Evolutionary conservation across 2,888 invertebrate species (phyloP), one percentile per base, ranked within the genome.

Genomic region (Anthophora plumipes): DNA sequence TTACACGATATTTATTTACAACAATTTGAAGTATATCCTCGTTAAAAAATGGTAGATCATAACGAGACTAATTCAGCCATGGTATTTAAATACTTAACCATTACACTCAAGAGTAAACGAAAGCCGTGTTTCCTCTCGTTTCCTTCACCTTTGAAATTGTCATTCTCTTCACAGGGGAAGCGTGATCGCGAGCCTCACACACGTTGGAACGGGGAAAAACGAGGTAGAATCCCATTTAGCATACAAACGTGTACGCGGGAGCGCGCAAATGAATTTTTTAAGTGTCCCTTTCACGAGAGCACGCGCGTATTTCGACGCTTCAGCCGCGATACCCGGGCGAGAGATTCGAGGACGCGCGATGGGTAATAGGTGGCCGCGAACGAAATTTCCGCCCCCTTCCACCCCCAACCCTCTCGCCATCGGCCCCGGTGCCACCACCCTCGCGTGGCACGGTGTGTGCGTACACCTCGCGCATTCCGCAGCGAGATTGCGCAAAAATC

Each of bases 401-500:
- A 1, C 31, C 4, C 31, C 31, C 31, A 31, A 3, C 31, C 31
- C 31, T n/a, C 31, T 4, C 31, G 31, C 6, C 55, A n/a, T n/a
- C 55, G 31, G 31, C 31, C 9, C 68, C 25, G 41, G 39, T 37
- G 5, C 57, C 55, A 11, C 57, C 12, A 76, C 82, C 80, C 61
- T 69, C 66, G 17, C 43, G 17, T 5, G 31, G n/a, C 46, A 9
- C 57, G 14, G 50, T 71, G 71, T 68, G 79, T 61, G 85, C 77
- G 80, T 79, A 66, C 80, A 78, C 70, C 80, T 84, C 81, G 82
- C 89, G 86, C 89, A 89, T 89, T 89, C 89, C 89, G 84, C 83
- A 82, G 77, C 83, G 87, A 89, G 89, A 89, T 89, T 89, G 89
- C 89, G 83, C 89, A 92, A 92, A 92, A 92, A 92, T 92, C 90